Conservation (phyloP, 1,140 invertebrate genomes). For the Himalopsyche phryganea region DNA sequence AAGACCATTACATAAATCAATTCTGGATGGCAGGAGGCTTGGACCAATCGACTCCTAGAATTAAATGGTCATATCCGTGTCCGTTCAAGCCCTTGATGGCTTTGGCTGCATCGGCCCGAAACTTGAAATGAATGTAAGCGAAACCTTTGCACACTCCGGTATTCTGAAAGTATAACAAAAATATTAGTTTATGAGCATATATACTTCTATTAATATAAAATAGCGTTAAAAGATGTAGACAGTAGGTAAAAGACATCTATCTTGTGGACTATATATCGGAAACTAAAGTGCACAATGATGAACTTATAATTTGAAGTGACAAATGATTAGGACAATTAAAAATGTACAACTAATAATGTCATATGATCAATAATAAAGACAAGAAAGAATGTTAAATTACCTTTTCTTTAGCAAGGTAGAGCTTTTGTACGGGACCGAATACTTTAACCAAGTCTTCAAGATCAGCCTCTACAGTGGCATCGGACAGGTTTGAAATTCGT, state of each 20-base stretch:
- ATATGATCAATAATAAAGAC: too few species aligned
- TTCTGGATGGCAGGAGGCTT: conserved; percentile 65
- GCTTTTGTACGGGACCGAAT: conserved; percentile 74
- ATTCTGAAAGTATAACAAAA: conserved; percentile 43
- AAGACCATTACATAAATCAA: conserved; percentile 15
- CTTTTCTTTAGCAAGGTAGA: conserved; percentile 52
- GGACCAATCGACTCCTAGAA: conserved; percentile 98
- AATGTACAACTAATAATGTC: too few species aligned
- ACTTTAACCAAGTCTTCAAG: conserved; percentile 92
- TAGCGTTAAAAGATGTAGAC: too few species aligned
- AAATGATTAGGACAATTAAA: too few species aligned
- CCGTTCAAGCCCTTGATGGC: conserved; percentile 90
- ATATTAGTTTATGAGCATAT: too few species aligned
- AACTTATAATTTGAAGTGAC: too few species aligned
- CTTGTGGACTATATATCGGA: too few species aligned
- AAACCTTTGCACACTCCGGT: conserved; percentile 88
- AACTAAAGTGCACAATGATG: too few species aligned
- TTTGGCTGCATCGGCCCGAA: conserved; percentile 81
- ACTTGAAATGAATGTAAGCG: conserved; percentile 95
- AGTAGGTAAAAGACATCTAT: too few species aligned
- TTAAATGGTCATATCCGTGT: conserved; percentile 97
- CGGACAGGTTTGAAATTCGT: conserved; percentile 95
- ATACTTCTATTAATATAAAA: too few species aligned
- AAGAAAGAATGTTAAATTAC: too few species aligned
- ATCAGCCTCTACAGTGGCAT: conserved; percentile 92